Base-by-base conservation (phyloP, 2,797 vertebrate species). In the Liparis tanakae region DNA sequence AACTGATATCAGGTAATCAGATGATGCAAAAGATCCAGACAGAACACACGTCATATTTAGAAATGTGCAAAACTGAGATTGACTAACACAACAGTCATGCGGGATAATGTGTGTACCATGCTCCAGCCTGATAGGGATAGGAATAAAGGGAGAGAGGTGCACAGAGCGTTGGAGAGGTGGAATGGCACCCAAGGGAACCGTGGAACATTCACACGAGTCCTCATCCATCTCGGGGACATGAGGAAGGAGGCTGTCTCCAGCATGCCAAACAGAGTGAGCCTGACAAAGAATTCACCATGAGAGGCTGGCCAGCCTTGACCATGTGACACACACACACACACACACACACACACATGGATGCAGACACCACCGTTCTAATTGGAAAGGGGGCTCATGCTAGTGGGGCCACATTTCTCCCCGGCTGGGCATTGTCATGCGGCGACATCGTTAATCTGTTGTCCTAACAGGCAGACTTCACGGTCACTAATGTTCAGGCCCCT, bases 181-280 rank as follows among this genome's bases (percentile, higher is more conserved):
- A 85, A 88, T 79, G 73, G 72, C 76, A 84, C 90, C 86, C 87
- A 70, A 55, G 88, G 86, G 89, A 91, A 67, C 72, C 18, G 36
- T 71, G 84, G 86, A 83, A 77, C 85, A 80, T 87, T 89, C 84
- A 78, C 81, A 85, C 75, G 60, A 59, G 76, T 77, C 75, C 78
- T 88, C 87, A 90, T 93, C 88, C 78, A 88, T 92, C 89, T 88
- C 78, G 7, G n/a, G 82, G 83, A 91, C 88, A 90, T 69, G 53
- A 79, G 65, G 63, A 77, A 67, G 54, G 78, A 81, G 67, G 74
- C 77, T 76, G 75, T 76, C 66, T 61, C 73, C 74, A 70, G 89
- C 87, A 91, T 89, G 84, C 78, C 82, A 93, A 92, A 74, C 80
- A 89, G 82, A 82, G 60, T 51, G 33, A 69, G 58, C 70, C 62